Conservation (phyloP, 2,888 invertebrate species). For the Drosophila acutilabella region DNA sequence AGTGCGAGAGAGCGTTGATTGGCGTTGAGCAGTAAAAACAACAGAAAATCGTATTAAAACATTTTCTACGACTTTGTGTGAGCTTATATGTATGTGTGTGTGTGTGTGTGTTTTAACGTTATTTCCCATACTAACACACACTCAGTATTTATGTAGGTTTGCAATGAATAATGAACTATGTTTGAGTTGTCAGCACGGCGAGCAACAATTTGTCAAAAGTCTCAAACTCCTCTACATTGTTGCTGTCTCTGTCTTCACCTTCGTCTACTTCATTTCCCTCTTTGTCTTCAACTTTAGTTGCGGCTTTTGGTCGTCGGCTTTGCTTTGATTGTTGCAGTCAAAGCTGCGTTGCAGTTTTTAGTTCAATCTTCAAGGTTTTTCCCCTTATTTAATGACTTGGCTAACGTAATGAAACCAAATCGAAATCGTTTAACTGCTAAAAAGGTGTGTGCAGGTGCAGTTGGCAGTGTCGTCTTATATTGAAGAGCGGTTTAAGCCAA, state of each 20-base stretch:
- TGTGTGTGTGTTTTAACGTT: slow-evolving; percentile 18
- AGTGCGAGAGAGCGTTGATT: slow-evolving; percentile 28
- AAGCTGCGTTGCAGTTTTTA: slow-evolving; percentile 14
- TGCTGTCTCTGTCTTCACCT: background rate
- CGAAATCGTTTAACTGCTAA: slow-evolving; percentile 13
- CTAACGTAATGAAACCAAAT: slow-evolving; percentile 5
- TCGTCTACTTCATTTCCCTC: background rate
- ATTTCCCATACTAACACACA: slow-evolving; percentile 37
- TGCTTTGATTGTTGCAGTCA: slow-evolving; percentile 36
- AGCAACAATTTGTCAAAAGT: slow-evolving; percentile 77
- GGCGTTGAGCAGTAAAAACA: slow-evolving; percentile 44
- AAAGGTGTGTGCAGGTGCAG: slow-evolving; percentile 33
- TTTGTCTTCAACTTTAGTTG: slow-evolving; percentile 5
- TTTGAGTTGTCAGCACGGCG: slow-evolving; percentile 71
- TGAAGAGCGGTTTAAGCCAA: slow-evolving; percentile 30
- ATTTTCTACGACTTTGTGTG: slow-evolving; percentile 26
- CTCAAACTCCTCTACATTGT: slow-evolving; percentile 16
- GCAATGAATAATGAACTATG: slow-evolving; percentile 66
- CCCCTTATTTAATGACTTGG: slow-evolving; percentile 2
- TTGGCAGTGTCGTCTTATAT: slow-evolving; percentile 7
- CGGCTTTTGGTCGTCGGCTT: slow-evolving; percentile 41
- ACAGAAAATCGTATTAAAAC: slow-evolving; percentile 49
- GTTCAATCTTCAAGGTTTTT: slow-evolving; percentile 6
- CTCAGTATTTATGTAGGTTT: slow-evolving; percentile 44
- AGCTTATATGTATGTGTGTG: slow-evolving; percentile 6